Percentiles rank a stretch among this genome's conserved stretches.
phyloP scores from a whole-genome alignment of 2,113 vertebrate species.

The Pangasianodon hypophthalmus region DNA sequence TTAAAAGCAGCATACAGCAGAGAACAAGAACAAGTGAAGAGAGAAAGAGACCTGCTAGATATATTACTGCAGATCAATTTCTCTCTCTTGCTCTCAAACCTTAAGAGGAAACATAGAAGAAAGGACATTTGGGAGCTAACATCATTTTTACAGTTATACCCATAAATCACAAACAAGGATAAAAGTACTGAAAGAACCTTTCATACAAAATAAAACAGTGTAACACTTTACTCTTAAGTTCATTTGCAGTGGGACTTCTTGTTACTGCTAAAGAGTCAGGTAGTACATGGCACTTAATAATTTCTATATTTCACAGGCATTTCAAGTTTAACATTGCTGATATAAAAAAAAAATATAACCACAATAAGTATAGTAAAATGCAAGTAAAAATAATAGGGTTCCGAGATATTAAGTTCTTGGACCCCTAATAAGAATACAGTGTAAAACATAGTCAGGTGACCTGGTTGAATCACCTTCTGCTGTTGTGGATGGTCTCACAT shows the following conservation, averaged over 20 bases:
- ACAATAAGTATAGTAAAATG: not conserved
- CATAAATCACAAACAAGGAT: not conserved
- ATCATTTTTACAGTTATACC: not conserved
- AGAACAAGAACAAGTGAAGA: not conserved
- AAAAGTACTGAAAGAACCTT: not conserved
- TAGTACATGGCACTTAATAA: not conserved
- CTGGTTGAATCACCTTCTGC: not conserved
- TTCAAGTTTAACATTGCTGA: not conserved
- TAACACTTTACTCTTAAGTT: not conserved
- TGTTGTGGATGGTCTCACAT: too few species aligned
- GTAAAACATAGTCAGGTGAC: too few species aligned
- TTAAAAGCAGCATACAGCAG: conserved; percentile 9
- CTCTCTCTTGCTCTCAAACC: conserved; percentile 36
- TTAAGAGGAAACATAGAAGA: conserved; percentile 48
- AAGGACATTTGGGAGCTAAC: not conserved
- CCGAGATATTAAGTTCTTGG: not conserved
- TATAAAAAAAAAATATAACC: too few species aligned
- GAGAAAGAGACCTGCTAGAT: not conserved
- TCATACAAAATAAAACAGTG: not conserved
- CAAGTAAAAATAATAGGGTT: not conserved
- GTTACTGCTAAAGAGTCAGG: not conserved
- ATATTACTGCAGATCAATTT: conserved; percentile 8
- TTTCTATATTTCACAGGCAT: not conserved
- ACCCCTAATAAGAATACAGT: not conserved
- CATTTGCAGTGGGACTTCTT: not conserved